Conservation (phyloP, 2,113 vertebrate genomes). For the Poecilia latipinna region DNA sequence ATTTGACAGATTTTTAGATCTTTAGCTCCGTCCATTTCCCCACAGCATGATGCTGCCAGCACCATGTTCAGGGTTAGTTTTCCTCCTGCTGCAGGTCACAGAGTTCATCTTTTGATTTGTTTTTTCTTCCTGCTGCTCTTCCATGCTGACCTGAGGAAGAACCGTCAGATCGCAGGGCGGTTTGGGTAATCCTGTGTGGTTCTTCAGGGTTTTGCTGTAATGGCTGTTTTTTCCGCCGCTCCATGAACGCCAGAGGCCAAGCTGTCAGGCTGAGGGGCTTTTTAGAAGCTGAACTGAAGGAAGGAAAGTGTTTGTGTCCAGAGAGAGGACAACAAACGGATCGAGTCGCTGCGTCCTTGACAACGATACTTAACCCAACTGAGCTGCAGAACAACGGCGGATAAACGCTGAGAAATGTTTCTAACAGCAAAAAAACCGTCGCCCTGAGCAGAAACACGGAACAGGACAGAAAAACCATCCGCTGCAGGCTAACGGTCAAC, state of each 20-base stretch:
- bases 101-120: no score
- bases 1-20: no score
- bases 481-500: slow-evolving; percentile 14
- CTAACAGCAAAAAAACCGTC: not conserved
- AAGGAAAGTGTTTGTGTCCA: slow-evolving; percentile 35
- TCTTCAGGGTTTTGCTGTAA: slow-evolving; percentile 9
- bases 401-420: slow-evolving; percentile 3
- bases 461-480: slow-evolving; percentile 1
- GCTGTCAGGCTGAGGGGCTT: slow-evolving; percentile 41
- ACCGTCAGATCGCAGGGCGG: not conserved
- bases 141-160: no score
- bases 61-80: no score
- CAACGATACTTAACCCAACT: slow-evolving; percentile 26
- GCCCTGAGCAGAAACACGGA: not conserved
- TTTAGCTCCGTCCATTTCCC: no score
- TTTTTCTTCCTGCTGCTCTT: no score
- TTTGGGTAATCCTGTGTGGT: not conserved
- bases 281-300: slow-evolving; percentile 44
- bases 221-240: not conserved
- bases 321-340: slow-evolving; percentile 13
- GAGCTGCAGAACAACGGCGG: slow-evolving; percentile 2
- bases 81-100: no score
- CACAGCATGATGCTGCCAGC: no score
- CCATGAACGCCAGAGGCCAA: slow-evolving; percentile 39
- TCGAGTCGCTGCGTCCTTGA: slow-evolving; percentile 28